Evolutionary conservation across 2,888 invertebrate genomes (phyloP), one percentile per base, ranked within the genome.

Genomic region (Asteroscopus sphinx): DNA sequence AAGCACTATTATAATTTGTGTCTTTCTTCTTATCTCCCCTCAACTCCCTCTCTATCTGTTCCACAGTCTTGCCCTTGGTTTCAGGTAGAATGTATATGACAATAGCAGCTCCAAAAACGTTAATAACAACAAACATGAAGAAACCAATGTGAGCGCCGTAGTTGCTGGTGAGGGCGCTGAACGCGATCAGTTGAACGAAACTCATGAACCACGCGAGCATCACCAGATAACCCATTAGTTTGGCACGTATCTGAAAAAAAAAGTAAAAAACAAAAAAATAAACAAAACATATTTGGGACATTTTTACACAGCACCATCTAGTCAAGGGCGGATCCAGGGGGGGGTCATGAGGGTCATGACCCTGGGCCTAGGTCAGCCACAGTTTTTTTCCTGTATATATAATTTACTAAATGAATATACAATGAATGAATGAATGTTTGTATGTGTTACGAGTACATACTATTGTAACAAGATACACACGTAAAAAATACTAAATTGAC

Each of bases 11-110:
- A 25, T 25, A 45, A 16, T 49, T 35, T 44, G 13, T 9, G 4
- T 6, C 32, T 21, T 16, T 54, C 8, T 30, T 39, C 9, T 4
- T 5, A 3, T 61, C 39, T 58, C 68, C 49, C 42, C 46, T 51
- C 30, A 83, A 35, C 16, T 73, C 69, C 7, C 54, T 54, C 45
- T 87, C 80, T 15, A 93, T 92, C 48, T 87, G 68, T 12, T 89
- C 86, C 1, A 91, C 79, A 17, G 77, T 77, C 62, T 87, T 90
- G 0, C 89, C 91, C 46, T 87, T 92, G 0, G 94, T 94, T 72
- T 94, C 94, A 0, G 93, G 93, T 1, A 94, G 63, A 2, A 81
- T 64, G 2, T 86, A 28, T 1, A 88, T 30, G 2, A 81, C 79
- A 12, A 88, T 74, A 4, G 86, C 26, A 1, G 82, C 73, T 0